Conservation (phyloP, 2,888 invertebrate genomes). For the Tachina fera region DNA sequence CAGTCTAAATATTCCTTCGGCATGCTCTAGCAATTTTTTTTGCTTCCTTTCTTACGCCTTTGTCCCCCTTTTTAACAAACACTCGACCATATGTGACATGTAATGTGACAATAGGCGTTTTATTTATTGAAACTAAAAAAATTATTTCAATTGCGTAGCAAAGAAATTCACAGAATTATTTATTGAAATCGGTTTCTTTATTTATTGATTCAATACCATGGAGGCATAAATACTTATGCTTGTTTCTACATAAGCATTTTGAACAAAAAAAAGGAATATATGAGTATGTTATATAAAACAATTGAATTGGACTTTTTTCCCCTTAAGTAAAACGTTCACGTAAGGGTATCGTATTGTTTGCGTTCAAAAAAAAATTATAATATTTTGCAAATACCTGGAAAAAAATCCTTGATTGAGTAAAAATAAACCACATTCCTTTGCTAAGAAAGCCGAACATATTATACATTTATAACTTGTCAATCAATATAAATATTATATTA, state of each 20-base stretch:
- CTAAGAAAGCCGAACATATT: not conserved
- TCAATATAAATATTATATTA: constrained; percentile 60
- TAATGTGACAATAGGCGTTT: constrained; percentile 38
- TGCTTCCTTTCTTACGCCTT: not conserved
- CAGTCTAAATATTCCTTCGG: not conserved
- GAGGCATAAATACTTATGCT: not conserved
- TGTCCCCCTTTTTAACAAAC: not conserved
- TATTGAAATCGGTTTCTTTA: constrained; percentile 32
- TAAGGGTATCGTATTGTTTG: not conserved
- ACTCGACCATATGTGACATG: not conserved
- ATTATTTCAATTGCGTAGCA: not conserved
- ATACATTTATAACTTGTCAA: constrained; percentile 59
- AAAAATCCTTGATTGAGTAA: not conserved
- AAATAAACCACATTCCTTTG: not conserved
- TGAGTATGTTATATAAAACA: constrained; percentile 29
- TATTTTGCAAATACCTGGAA: not conserved
- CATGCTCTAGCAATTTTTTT: not conserved
- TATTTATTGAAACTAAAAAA: constrained; percentile 20
- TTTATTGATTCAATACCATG: constrained; percentile 25
- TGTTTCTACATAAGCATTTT: not conserved
- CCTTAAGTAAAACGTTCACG: not conserved
- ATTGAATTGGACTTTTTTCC: constrained; percentile 51
- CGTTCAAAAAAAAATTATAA: not conserved
- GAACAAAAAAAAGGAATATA: too few relatives aligned
- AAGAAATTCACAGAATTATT: constrained; percentile 25